Evolutionary conservation across 2,797 vertebrate species (phyloP).

Genomic region (Otolemur crassicaudatus): DNA sequence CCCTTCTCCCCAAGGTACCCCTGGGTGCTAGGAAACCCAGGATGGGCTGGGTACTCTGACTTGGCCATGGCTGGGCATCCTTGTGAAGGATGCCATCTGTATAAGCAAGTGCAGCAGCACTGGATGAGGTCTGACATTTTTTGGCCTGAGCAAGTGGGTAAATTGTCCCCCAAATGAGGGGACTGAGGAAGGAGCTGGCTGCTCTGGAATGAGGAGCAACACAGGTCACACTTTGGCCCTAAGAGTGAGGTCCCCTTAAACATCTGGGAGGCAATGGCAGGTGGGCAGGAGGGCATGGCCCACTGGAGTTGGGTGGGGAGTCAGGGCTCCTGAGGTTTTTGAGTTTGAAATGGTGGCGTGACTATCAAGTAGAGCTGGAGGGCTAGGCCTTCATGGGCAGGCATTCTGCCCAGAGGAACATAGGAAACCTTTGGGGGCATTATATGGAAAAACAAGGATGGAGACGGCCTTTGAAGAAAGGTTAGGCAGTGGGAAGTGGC

Average conservation of each 20-base stretch:
- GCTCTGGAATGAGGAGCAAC: background rate
- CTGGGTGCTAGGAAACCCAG: background rate
- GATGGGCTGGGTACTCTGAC: accelerated
- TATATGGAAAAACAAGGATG: background rate
- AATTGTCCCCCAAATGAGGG: background rate
- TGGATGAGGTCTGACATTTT: background rate
- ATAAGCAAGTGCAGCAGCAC: background rate
- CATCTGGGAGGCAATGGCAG: background rate
- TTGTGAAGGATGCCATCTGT: background rate
- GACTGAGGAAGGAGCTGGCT: background rate
- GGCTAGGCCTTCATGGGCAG: background rate
- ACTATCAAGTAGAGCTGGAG: background rate
- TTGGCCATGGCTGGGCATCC: background rate
- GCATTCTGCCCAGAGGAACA: background rate
- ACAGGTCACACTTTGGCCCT: background rate
- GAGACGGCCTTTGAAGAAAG: background rate
- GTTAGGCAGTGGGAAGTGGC: background rate
- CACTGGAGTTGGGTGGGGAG: background rate
- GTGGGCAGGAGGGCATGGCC: background rate
- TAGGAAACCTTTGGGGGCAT: background rate
- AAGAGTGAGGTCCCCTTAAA: background rate
- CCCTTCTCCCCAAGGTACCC: background rate
- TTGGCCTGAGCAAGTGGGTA: background rate
- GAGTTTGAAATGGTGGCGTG: background rate
- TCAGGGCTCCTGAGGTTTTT: background rate